These are phyloP conservation scores for Mionectes macconnelli DNA, from an alignment of 2,113 vertebrate species.

Conservation along the genomic window DNA sequence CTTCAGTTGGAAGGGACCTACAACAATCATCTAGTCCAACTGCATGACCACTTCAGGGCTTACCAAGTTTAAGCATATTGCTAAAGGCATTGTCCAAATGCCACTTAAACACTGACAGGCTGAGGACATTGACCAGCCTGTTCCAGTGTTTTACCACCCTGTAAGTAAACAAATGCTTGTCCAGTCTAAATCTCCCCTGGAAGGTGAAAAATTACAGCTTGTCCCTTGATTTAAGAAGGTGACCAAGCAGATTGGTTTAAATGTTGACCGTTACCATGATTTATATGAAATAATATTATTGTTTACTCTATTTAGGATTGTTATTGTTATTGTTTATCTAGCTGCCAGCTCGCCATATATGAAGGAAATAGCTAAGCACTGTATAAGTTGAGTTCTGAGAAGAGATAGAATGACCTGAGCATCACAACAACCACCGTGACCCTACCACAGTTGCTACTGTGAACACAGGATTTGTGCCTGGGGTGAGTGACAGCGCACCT, in stretches of 20 bases:
- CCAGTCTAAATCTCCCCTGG: not conserved
- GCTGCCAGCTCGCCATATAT: not conserved
- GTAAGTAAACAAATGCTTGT: not conserved
- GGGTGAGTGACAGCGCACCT: not conserved
- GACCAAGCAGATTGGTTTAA: not conserved
- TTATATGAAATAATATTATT: not conserved
- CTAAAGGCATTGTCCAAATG: not conserved
- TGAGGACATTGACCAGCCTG: fast-evolving
- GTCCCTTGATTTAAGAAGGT: not conserved
- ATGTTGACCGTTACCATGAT: not conserved
- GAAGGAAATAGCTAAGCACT: not conserved
- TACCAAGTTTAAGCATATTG: not conserved
- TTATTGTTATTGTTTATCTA: not conserved
- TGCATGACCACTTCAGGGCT: not conserved
- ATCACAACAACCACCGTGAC: not conserved
- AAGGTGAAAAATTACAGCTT: not conserved
- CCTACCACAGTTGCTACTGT: not conserved
- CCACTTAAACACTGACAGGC: not conserved
- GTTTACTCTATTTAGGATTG: not conserved
- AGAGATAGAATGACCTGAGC: not conserved
- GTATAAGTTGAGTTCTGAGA: not conserved
- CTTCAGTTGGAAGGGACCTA: not conserved
- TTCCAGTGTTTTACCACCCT: not conserved
- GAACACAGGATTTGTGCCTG: not conserved
- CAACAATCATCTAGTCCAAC: not conserved